Evolutionary conservation across 2,113 vertebrate species (phyloP).

Genomic region (Micronisus gabar): DNA sequence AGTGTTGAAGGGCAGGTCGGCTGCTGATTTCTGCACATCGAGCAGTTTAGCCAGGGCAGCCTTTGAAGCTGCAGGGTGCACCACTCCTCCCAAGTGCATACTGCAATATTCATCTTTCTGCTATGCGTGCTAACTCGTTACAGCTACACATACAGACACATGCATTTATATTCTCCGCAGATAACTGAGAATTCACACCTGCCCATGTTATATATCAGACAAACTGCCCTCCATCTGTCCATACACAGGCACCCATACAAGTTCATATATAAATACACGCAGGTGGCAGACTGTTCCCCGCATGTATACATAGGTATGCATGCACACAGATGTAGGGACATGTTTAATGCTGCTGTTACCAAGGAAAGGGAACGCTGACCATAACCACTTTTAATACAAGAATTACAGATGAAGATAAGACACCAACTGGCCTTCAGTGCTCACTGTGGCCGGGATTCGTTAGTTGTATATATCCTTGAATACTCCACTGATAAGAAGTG

Average conservation of each 20-base stretch:
- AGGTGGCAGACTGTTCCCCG: neutral
- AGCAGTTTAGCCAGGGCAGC: neutral
- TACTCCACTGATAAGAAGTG: neutral
- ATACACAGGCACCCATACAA: neutral
- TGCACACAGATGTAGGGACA: no score
- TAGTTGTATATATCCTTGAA: neutral
- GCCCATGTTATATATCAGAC: neutral
- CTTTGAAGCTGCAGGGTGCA: neutral
- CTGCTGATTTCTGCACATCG: neutral
- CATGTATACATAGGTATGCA: no score
- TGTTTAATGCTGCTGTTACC: neutral
- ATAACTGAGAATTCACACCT: neutral
- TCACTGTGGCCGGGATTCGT: neutral
- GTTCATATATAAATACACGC: rapidly evolving
- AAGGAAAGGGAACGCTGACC: neutral
- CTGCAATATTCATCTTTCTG: neutral
- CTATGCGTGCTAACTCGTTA: neutral
- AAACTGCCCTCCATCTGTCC: neutral
- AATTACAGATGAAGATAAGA: neutral
- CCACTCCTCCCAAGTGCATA: neutral
- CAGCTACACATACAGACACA: neutral
- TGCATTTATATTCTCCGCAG: neutral
- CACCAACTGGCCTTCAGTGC: neutral
- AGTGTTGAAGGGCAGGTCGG: neutral
- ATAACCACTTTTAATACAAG: neutral